Evolutionary conservation across 2,888 invertebrate species (phyloP).

Genomic region (Drosophila ezoana): DNA sequence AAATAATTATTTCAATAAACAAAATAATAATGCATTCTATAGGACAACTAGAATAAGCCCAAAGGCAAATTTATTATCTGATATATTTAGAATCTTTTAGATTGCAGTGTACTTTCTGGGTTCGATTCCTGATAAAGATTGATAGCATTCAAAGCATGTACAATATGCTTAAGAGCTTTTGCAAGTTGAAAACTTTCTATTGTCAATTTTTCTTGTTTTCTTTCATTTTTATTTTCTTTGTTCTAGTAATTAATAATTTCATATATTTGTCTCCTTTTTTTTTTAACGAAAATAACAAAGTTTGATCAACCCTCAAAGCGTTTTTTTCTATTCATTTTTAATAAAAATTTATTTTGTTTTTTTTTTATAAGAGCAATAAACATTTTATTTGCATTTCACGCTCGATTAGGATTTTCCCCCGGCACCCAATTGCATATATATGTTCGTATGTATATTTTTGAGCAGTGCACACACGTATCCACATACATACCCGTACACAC

Average conservation of each 20-base stretch:
- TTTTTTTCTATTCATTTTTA: slow-evolving; percentile 6
- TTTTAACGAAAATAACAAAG: too few species aligned
- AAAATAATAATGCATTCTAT: too few species aligned
- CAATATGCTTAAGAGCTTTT: slow-evolving; percentile 8
- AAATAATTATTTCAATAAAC: too few species aligned
- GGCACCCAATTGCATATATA: background rate
- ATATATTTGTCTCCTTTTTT: background rate
- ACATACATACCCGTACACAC: background rate
- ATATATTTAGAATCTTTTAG: background rate
- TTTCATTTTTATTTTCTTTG: background rate
- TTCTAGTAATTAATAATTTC: background rate
- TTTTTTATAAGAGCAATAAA: slow-evolving; percentile 24
- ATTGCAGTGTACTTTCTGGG: slow-evolving; percentile 8
- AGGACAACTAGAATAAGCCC: background rate
- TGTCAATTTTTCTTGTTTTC: background rate
- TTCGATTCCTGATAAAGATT: slow-evolving; percentile 13
- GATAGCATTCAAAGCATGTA: slow-evolving; percentile 10
- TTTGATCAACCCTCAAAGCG: background rate
- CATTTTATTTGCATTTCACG: slow-evolving; percentile 25
- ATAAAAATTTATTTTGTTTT: slow-evolving; percentile 8
- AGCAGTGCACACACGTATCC: slow-evolving; percentile 30
- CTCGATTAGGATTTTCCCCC: slow-evolving; percentile 24
- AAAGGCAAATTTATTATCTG: background rate
- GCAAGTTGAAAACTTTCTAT: slow-evolving; percentile 7
- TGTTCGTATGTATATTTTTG: slow-evolving; percentile 20